Conservation (phyloP, 1,140 invertebrate species). For the Achroia grisella region DNA sequence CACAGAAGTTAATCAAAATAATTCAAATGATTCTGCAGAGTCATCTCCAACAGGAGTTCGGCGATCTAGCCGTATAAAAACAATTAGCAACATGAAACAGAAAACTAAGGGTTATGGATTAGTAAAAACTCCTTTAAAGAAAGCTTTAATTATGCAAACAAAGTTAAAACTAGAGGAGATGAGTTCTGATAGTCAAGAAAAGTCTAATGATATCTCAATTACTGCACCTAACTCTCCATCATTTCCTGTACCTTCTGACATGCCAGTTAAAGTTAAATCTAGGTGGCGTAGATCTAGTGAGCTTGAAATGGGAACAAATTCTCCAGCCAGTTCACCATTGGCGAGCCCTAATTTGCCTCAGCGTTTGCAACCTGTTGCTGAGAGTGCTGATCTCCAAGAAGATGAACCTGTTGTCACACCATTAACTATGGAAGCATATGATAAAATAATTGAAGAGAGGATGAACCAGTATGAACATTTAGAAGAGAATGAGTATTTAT, state of each 20-base stretch:
- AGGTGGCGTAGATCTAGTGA: slow-evolving; percentile 89
- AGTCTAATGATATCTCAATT: slow-evolving; percentile 28
- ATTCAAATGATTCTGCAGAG: slow-evolving; percentile 66
- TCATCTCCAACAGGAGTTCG: slow-evolving; percentile 68
- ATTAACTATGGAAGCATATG: slow-evolving; percentile 59
- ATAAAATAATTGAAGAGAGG: slow-evolving; percentile 79
- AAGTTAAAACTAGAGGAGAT: slow-evolving; percentile 61
- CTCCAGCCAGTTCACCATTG: slow-evolving; percentile 53
- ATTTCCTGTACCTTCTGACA: slow-evolving; percentile 72
- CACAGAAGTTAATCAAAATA: slow-evolving; percentile 47
- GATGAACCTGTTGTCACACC: slow-evolving; percentile 32
- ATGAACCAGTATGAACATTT: slow-evolving; percentile 87
- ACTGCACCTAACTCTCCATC: slow-evolving; percentile 41
- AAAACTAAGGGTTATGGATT: slow-evolving; percentile 75
- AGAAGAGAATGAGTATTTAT: slow-evolving; percentile 89
- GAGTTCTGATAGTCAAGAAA: slow-evolving; percentile 59
- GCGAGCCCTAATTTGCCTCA: slow-evolving; percentile 51
- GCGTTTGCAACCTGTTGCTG: slow-evolving; percentile 37
- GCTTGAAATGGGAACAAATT: slow-evolving; percentile 80
- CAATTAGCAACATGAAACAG: slow-evolving; percentile 74
- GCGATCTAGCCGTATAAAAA: slow-evolving; percentile 76
- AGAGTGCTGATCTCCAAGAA: slow-evolving; percentile 19
- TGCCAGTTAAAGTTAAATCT: slow-evolving; percentile 90
- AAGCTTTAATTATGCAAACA: slow-evolving; percentile 62
- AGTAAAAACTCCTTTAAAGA: slow-evolving; percentile 70